Evolutionary conservation across 2,113 vertebrate species (phyloP).

Genomic region (Sinocyclocheilus anophthalmus): DNA sequence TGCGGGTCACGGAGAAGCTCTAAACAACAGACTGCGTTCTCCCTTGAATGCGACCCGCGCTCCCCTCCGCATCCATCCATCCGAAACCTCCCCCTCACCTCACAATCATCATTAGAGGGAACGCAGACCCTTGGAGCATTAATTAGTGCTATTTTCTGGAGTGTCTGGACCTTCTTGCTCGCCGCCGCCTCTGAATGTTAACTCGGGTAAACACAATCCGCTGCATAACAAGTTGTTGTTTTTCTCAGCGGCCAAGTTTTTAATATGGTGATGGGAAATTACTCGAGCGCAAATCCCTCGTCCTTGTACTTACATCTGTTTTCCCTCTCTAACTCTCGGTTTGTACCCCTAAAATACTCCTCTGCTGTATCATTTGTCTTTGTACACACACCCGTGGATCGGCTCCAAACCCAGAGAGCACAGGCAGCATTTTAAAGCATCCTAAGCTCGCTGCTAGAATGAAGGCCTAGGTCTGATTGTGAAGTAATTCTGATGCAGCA

Average conservation of each 20-base stretch:
- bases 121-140: conserved; percentile 88
- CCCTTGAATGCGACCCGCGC: conserved; percentile 60
- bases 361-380: conserved; percentile 17
- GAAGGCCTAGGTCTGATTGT: neutral
- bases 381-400: neutral
- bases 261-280: conserved; percentile 70
- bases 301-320: conserved; percentile 31
- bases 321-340: neutral
- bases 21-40: conserved; percentile 2
- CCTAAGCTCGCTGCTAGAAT: neutral
- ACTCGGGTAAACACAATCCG: conserved; percentile 70
- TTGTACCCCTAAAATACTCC: conserved; percentile 5
- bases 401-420: neutral
- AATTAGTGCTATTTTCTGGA: conserved; percentile 86
- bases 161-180: conserved; percentile 73
- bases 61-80: conserved; percentile 40
- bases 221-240: conserved; percentile 74
- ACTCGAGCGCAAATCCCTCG: conserved; percentile 57
- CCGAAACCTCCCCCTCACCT: conserved; percentile 60
- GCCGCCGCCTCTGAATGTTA: conserved; percentile 67
- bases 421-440: neutral
- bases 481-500: neutral
- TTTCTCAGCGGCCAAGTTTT: conserved; percentile 49
- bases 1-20: no score
- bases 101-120: conserved; percentile 85